These are phyloP conservation scores for Lepus americanus DNA, from an alignment of 2,113 vertebrate genomes.

Conservation along the genomic window DNA sequence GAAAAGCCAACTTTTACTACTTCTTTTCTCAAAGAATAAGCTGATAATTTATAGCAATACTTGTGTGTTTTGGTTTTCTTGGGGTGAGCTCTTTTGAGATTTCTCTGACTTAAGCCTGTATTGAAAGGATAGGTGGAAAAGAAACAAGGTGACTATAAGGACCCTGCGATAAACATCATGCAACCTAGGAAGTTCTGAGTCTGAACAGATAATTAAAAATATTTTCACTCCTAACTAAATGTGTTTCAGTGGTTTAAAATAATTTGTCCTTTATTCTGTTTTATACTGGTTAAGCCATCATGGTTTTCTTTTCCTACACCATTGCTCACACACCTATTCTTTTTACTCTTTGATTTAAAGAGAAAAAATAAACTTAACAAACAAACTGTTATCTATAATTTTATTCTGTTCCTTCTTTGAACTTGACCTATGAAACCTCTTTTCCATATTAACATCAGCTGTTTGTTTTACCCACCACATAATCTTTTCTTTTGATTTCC, in stretches of 20 bases:
- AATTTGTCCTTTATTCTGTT: fast-evolving
- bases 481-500: constrained; percentile 77
- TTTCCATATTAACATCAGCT: constrained; percentile 60
- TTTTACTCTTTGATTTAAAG: constrained; percentile 61
- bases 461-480: constrained; percentile 77
- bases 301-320: neutral
- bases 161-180: neutral
- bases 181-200: neutral
- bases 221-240: neutral
- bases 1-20: constrained; percentile 28
- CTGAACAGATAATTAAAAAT: neutral
- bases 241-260: constrained; percentile 17
- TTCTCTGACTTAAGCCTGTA: neutral
- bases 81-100: neutral
- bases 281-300: neutral
- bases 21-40: constrained; percentile 10
- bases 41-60: neutral
- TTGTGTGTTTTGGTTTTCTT: neutral
- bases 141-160: neutral
- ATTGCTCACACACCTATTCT: neutral
- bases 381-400: constrained; percentile 73
- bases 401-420: constrained; percentile 74
- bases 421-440: constrained; percentile 38
- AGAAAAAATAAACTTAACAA: neutral
- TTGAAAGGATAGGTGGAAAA: neutral